A percentile compares a stretch with the other conserved stretches of the same genome.
Conservation (phyloP, 1,140 invertebrate species). For the Penaeus japonicus region DNA sequence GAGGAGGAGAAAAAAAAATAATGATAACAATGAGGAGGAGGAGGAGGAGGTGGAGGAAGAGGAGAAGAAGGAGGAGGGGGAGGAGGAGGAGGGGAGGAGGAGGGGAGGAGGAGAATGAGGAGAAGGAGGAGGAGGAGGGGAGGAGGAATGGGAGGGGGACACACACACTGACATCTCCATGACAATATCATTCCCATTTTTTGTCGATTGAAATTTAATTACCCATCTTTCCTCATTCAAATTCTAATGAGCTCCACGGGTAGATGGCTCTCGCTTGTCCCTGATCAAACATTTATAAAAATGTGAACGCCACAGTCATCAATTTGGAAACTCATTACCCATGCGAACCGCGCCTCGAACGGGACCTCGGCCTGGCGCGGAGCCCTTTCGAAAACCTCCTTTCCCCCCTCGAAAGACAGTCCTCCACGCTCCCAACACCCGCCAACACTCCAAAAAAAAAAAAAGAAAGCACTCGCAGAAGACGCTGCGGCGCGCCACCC, state of each 20-base stretch:
- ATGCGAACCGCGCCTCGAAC: too few relatives aligned
- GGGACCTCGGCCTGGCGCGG: background rate
- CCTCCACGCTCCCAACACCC: too few relatives aligned
- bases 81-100: background rate
- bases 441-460: too few relatives aligned
- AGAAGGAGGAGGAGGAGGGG: too few relatives aligned
- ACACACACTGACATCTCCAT: background rate
- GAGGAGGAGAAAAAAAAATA: background rate
- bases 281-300: constrained; percentile 16
- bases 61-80: background rate
- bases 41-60: background rate
- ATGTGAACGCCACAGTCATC: constrained; percentile 6
- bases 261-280: background rate
- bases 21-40: too few relatives aligned
- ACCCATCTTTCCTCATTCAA: constrained; percentile 2
- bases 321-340: background rate
- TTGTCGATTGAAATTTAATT: background rate
- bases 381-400: too few relatives aligned
- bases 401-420: too few relatives aligned
- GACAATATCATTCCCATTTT: background rate
- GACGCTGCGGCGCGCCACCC: background rate
- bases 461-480: too few relatives aligned
- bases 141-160: background rate
- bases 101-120: background rate
- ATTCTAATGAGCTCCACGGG: background rate